Base-by-base conservation (phyloP, 1,140 invertebrate genomes). In the Arctopsyche grandis region DNA sequence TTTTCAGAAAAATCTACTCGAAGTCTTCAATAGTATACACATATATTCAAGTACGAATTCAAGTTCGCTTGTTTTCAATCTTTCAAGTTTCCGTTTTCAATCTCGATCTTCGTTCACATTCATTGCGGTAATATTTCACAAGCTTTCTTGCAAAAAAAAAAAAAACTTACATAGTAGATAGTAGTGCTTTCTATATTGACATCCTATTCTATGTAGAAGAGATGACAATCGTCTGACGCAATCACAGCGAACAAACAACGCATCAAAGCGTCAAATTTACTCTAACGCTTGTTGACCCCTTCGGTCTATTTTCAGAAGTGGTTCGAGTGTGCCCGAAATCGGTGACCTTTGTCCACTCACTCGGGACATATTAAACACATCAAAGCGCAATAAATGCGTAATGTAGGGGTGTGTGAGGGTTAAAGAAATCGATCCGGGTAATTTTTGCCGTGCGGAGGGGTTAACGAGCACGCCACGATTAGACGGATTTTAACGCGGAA, bases 81-180 rank as follows among this genome's bases (percentile, higher is more conserved):
- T 24, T 66, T 66, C 63, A 66, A 26, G 63, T 66, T 66, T 66
- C 63, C 63, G 21, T 66, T 66, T 26, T 22, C 63, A 14, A 10
- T 66, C 24, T 66, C 1, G 22, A 66, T 16, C 63, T 21, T 26
- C 63, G 63, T 26, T 12, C 9, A 14, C 63, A 66, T 10, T 66
- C 63, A 66, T 66, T 66, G 63, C 63, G 63, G 9, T 22, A 26
- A 66, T 66, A 66, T 22, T 66, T 66, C 63, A 66, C 63, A 24
- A 24, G 9, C 19, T 14, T 24, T 24, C 22, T 21, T 26, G 12
- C 12, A 66, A 12, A 26, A 5, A 63, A 22, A 21, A 26, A 66
- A 29, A 29, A 24, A 66, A 9, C 63, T 9, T 24, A 66, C 0
- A 26, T 26, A 66, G 56, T 21, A 21, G 16, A n/a, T n/a, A n/a